phyloP scores from a whole-genome alignment of 2,888 invertebrate species.

The Cheiracanthium punctorium region DNA sequence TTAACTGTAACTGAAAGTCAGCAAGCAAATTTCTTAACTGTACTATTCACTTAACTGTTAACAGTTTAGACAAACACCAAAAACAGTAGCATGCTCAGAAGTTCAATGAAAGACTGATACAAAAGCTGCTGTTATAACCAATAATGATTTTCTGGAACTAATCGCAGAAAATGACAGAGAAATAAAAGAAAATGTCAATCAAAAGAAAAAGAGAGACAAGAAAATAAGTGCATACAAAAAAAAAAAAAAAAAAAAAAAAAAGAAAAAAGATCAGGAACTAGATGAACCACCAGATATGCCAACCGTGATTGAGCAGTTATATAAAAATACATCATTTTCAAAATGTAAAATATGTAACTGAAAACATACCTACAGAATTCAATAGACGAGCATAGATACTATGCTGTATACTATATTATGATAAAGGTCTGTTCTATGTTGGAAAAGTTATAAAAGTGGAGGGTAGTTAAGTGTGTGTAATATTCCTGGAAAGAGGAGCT shows the following conservation, averaged over 20 bases:
- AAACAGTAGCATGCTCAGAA: no score
- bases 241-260: constrained; percentile 1
- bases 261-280: background rate
- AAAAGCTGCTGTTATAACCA: no score
- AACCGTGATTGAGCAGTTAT: background rate
- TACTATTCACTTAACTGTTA: no score
- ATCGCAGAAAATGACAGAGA: no score
- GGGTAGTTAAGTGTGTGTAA: constrained; percentile 11
- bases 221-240: background rate
- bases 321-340: constrained; percentile 1
- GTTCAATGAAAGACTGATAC: no score
- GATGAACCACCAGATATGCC: background rate
- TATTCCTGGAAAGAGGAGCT: background rate
- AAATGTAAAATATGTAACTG: background rate
- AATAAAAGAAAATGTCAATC: constrained; percentile 8
- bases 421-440: constrained; percentile 1
- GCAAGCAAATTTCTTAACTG: background rate
- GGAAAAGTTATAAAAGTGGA: background rate
- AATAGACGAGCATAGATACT: constrained; percentile 1
- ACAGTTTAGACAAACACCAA: no score
- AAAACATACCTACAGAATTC: constrained; percentile 9
- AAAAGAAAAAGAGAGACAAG: constrained; percentile 8
- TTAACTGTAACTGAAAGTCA: no score
- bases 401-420: constrained; percentile 17
- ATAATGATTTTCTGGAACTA: no score